Base-by-base conservation (phyloP, 2,797 vertebrate species). In the Dendrocincla tyrannina region DNA sequence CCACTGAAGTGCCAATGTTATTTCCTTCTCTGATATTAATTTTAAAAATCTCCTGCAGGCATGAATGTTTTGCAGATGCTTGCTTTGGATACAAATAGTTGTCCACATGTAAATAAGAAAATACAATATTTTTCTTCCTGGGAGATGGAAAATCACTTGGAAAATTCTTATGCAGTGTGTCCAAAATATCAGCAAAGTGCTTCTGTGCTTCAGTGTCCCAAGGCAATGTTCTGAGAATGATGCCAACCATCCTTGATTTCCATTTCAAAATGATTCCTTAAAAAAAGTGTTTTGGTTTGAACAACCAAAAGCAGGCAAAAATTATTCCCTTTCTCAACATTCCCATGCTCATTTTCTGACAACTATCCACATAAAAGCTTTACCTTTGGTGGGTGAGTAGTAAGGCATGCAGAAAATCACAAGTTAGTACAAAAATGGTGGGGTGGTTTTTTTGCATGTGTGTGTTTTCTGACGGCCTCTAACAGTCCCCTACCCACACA, bases 131-230 rank as follows among this genome's bases (percentile, higher is more conserved):
- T 67, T 55, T 30, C 73, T 47, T 52, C 28, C 50, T 76, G 27
- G 3, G 23, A 85, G 76, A 58, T 75, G 41, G 70, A 73, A 96
- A 85, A 89, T 85, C 72, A 84, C 58, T 41, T 46, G 79, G 78
- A 92, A 88, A 90, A 81, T 72, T 87, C 20, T 72, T 75, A 27
- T 79, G 47, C 50, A 22, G 11, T 28, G 25, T 39, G 47, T 68
- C 33, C 62, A 94, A 69, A 80, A 69, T 73, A 91, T 42, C 84
- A 95, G 76, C 89, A 91, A 91, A 80, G 27, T 49, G 11, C 23
- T 42, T 82, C 58, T 66, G 49, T 33, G 35, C 55, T 92, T 87
- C 4, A 4, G n/a, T 47, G 37, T 93, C 92, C 66, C 42, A 49
- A 67, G 68, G 70, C 62, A 81, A 33, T 55, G 68, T 62, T 68